These are phyloP conservation scores for Atethmia centrago DNA, from an alignment of 2,888 invertebrate genomes.

Conservation along the genomic window DNA sequence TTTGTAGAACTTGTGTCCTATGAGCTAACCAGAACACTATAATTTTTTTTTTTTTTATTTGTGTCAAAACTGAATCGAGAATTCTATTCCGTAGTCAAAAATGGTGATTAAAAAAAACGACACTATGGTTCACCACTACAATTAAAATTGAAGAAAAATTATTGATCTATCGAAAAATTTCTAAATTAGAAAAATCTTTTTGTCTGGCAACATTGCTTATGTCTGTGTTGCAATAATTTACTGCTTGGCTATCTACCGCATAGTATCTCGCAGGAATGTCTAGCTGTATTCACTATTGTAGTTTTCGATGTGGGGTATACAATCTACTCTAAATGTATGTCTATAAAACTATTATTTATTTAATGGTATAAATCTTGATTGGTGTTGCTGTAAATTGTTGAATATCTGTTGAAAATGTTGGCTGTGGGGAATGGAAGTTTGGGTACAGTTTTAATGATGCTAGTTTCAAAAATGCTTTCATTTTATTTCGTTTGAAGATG, in stretches of 20 bases:
- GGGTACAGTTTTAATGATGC: neutral
- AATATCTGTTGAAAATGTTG: slow-evolving; percentile 24
- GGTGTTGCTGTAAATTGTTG: slow-evolving; percentile 42
- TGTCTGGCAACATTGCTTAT: neutral
- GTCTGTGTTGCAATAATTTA: neutral
- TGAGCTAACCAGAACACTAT: neutral
- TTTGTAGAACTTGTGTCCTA: too few relatives aligned
- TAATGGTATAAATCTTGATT: slow-evolving; percentile 58
- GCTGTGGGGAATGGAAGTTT: slow-evolving; percentile 22
- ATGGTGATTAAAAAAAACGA: neutral
- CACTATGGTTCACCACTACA: neutral
- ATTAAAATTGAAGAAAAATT: neutral
- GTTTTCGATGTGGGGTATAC: slow-evolving; percentile 39
- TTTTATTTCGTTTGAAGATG: neutral
- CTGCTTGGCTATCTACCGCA: slow-evolving; percentile 34
- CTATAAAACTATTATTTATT: slow-evolving; percentile 56
- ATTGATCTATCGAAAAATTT: too few relatives aligned
- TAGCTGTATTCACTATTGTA: slow-evolving; percentile 49
- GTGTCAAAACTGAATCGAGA: too few relatives aligned
- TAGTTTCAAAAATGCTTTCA: neutral
- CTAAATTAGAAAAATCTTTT: neutral
- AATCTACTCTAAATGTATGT: slow-evolving; percentile 49
- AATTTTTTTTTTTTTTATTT: too few relatives aligned
- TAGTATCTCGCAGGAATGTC: slow-evolving; percentile 68
- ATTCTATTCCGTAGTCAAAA: neutral